Percentiles rank a stretch among this genome's conserved stretches.
These are phyloP conservation scores for Drosophila nasuta DNA, from an alignment of 1,140 invertebrate species.

Conservation along the genomic window DNA sequence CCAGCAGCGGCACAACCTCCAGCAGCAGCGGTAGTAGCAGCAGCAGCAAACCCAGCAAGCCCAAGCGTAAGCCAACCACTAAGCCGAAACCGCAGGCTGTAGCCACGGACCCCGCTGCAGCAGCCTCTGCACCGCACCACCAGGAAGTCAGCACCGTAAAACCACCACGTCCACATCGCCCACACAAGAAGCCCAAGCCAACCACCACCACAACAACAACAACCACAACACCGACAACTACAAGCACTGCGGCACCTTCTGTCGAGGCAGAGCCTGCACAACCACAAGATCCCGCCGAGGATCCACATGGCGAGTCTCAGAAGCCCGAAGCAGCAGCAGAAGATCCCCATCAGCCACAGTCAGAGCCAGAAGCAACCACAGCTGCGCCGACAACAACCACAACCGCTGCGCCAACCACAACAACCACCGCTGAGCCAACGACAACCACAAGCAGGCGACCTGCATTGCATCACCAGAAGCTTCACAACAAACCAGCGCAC, in stretches of 20 bases:
- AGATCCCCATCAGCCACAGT: slow-evolving; percentile 60
- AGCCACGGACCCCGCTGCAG: slow-evolving; percentile 9
- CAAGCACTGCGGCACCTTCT: slow-evolving; percentile 67
- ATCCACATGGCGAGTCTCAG: slow-evolving; percentile 40
- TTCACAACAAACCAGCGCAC: slow-evolving; percentile 37
- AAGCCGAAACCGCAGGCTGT: slow-evolving; percentile 52
- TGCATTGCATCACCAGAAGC: slow-evolving; percentile 58
- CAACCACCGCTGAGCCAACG: slow-evolving; percentile 16
- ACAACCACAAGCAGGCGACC: slow-evolving; percentile 58
- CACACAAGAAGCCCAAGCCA: slow-evolving; percentile 63
- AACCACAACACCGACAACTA: slow-evolving; percentile 17
- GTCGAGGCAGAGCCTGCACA: slow-evolving; percentile 67
- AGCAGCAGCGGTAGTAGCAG: background rate
- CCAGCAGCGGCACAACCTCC: background rate
- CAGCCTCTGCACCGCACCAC: slow-evolving; percentile 30
- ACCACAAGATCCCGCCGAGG: background rate
- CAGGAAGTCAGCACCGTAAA: slow-evolving; percentile 48
- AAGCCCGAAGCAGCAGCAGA: slow-evolving; percentile 58
- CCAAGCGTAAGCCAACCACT: slow-evolving; percentile 72
- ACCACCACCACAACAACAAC: slow-evolving; percentile 38
- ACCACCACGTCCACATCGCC: slow-evolving; percentile 50
- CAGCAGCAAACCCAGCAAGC: slow-evolving; percentile 49
- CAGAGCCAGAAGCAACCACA: slow-evolving; percentile 64
- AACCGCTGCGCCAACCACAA: slow-evolving; percentile 44
- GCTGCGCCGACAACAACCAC: slow-evolving; percentile 47